A percentile compares a stretch with the other conserved stretches of the same genome.
phyloP scores from a whole-genome alignment of 1,140 invertebrate genomes.

The Bombus superbus region DNA sequence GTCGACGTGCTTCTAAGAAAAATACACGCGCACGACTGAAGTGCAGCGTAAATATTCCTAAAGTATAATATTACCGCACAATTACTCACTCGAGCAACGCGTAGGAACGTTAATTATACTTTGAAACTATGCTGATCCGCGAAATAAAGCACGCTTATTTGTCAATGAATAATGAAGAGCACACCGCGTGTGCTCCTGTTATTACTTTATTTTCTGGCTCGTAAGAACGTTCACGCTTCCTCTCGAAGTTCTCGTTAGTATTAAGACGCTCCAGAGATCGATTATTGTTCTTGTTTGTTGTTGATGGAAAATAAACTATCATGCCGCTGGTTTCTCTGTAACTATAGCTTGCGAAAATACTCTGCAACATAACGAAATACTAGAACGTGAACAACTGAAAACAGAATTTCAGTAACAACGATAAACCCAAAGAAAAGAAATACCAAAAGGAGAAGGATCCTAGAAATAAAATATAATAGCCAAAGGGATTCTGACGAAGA shows the following conservation, averaged over 20 bases:
- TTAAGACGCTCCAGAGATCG: not conserved
- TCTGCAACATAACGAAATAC: too few species aligned
- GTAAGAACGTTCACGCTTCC: not conserved
- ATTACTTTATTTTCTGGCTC: too few species aligned
- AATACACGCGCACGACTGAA: not conserved
- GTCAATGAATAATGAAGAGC: conserved; percentile 12
- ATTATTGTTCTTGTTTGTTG: too few species aligned
- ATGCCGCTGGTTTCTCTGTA: too few species aligned
- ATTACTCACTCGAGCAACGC: not conserved
- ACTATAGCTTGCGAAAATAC: too few species aligned
- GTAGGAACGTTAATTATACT: conserved; percentile 8
- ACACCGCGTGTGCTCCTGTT: not conserved
- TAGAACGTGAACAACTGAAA: too few species aligned
- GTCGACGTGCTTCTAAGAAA: not conserved
- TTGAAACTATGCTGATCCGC: not conserved
- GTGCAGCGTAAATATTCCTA: conserved; percentile 54
- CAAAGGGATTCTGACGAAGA: too few species aligned
- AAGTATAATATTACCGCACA: not conserved
- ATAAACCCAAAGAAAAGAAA: too few species aligned
- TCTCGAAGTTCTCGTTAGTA: not conserved
- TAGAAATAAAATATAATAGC: too few species aligned
- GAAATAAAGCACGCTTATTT: conserved; percentile 8
- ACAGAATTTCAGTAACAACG: too few species aligned
- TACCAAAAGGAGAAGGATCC: too few species aligned
- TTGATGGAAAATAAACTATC: too few species aligned